Evolutionary conservation across 2,113 vertebrate species (phyloP), one percentile per base, ranked within the genome.

Genomic region (Channa maculata): DNA sequence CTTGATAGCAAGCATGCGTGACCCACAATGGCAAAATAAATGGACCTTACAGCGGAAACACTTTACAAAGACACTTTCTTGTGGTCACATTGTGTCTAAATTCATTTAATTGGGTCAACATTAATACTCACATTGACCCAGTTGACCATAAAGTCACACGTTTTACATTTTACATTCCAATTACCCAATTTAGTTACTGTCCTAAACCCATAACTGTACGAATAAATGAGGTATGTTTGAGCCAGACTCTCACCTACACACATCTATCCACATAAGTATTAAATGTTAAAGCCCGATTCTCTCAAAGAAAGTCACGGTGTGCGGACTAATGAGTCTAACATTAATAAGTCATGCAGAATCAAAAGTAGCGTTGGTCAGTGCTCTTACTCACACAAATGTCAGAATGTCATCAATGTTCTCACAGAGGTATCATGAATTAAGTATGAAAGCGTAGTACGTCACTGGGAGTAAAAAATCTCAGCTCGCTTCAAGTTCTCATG

Each of bases 271-370:
- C 37, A 49, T 3, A 8, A 39, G 75, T 66, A 82, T 89, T 77
- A 75, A 65, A 66, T 60, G 10, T 6, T 45, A 24, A 49, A 37
- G 46, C 53, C 44, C 59, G 52, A 8, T 61, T 41, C 79, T 84
- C 57, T 43, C 51, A 6, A 48, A 70, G 34, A 64, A 59, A 81
- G 44, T 62, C 60, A 37, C 53, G 39, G 53, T 46, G 12, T 52
- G 76, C 76, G 83, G 88, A 83, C 75, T 87, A 91, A 91, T 82
- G 77, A 93, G 84, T 50, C 59, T 10, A 39, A 13, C 77, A 92
- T 93, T 82, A 93, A 94, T 93, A 93, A 93, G 77, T 91, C 75
- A 92, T 93, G 55, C 13, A n/a, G 67, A 86, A 91, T 93, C 85
- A 89, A 85, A 90, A 83, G 63, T 86, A 81, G 80, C 67, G 34